Base-by-base conservation (phyloP, 2,797 vertebrate genomes). In the Coregonus suidteri region DNA sequence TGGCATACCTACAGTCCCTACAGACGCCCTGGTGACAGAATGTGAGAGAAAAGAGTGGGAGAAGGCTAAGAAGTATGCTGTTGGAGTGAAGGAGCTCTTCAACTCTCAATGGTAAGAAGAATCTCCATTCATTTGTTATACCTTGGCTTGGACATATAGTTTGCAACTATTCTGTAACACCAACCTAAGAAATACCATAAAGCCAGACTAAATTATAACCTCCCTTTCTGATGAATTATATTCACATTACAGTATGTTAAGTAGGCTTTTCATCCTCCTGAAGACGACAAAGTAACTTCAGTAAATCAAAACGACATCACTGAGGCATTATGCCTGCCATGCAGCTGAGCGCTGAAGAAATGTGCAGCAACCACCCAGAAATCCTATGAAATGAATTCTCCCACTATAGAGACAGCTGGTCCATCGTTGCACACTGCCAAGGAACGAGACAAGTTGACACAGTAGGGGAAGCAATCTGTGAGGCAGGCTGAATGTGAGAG, bases 21-120 rank as follows among this genome's bases (percentile, higher is more conserved):
- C 89, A 62, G 85, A 93, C 0, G 54, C 77, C 4, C 82, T 96
- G 75, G 93, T 95, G 85, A 91, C 92, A 7, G 88, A 90, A 75
- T 78, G 83, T 41, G 92, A 94, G 84, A 89, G 80, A 73, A 85
- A 80, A 41, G 89, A 93, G 80, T 95, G 95, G 95, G 83, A 90
- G 66, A 85, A 90, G 37, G 87, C 86, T 53, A 93, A 94, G 76
- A 89, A 79, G 25, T 95, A 93, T 80, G 5, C 30, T 0, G 75
- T 78, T 62, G 93, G 90, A 41, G 91, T 96, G 6, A 86, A 75
- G 77, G 89, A 91, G 25, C 88, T 93, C 71, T 94, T 95, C 77
- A 93, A 91, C 76, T 76, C 82, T 30, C 88, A 89, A 37, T 88
- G 86, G 94, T 95, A 78, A 81, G 90, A 79, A 80, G 90, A 69